phyloP scores from a whole-genome alignment of 2,797 vertebrate species.

The Morelia viridis region DNA sequence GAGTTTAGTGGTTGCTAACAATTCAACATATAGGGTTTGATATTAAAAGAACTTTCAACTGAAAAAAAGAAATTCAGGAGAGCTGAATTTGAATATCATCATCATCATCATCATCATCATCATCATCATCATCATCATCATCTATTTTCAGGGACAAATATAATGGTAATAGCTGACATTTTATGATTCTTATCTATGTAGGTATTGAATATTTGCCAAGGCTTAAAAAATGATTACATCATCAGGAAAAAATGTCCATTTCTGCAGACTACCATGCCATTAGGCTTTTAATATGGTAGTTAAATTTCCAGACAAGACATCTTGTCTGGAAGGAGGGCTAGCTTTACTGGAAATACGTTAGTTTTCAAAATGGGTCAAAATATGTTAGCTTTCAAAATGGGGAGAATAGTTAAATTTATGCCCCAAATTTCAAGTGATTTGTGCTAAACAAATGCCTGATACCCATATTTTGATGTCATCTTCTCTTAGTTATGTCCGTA shows the following conservation, averaged over 20 bases:
- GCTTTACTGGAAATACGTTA: neutral
- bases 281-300: neutral
- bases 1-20: neutral
- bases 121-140: neutral
- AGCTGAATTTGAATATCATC: neutral
- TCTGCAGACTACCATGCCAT: neutral
- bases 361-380: neutral
- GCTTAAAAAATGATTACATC: neutral
- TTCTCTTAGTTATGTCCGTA: neutral
- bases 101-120: neutral
- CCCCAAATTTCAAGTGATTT: conserved; percentile 11
- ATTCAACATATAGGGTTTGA: neutral
- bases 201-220: neutral
- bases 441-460: neutral
- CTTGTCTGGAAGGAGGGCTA: neutral
- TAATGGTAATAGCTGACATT: neutral
- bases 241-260: neutral
- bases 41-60: too few relatives aligned
- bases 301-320: neutral
- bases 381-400: neutral
- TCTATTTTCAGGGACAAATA: neutral
- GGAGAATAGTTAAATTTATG: neutral
- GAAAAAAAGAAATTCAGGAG: neutral
- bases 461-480: neutral
- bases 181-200: neutral